Evolutionary conservation across 1,140 invertebrate genomes (phyloP).

Genomic region (Psix sp.): DNA sequence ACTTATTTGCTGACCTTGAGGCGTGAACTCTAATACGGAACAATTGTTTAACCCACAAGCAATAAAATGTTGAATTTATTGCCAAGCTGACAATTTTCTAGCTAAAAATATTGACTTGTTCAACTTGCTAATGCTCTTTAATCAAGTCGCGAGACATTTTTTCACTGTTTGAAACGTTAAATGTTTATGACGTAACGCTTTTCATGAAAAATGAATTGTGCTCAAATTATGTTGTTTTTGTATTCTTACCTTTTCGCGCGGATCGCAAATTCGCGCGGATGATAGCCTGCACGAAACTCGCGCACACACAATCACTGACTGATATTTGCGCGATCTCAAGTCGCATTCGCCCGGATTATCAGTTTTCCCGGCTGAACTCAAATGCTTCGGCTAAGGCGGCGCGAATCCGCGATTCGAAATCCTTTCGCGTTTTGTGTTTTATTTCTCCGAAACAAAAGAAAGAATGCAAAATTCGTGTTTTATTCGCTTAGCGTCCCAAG

Average conservation of each 20-base stretch:
- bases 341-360: not conserved
- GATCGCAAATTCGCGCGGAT: conserved; percentile 23
- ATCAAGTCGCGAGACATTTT: too few relatives aligned
- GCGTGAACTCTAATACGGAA: too few relatives aligned
- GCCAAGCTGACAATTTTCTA: too few relatives aligned
- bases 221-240: conserved; percentile 15
- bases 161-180: too few relatives aligned
- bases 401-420: not conserved
- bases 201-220: not conserved
- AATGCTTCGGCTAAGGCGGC: not conserved
- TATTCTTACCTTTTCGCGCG: too few relatives aligned
- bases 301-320: conserved; percentile 41
- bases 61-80: too few relatives aligned
- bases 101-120: too few relatives aligned
- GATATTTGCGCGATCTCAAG: conserved; percentile 8
- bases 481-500: conserved; percentile 32
- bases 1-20: too few relatives aligned
- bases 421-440: not conserved
- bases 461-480: conserved; percentile 9
- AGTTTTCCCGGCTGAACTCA: conserved; percentile 3
- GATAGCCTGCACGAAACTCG: conserved; percentile 39
- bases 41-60: too few relatives aligned
- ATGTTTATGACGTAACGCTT: not conserved
- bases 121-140: too few relatives aligned
- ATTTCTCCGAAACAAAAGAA: not conserved